Conservation (phyloP, 2,797 vertebrate genomes). For the Malurus leucopterus region DNA sequence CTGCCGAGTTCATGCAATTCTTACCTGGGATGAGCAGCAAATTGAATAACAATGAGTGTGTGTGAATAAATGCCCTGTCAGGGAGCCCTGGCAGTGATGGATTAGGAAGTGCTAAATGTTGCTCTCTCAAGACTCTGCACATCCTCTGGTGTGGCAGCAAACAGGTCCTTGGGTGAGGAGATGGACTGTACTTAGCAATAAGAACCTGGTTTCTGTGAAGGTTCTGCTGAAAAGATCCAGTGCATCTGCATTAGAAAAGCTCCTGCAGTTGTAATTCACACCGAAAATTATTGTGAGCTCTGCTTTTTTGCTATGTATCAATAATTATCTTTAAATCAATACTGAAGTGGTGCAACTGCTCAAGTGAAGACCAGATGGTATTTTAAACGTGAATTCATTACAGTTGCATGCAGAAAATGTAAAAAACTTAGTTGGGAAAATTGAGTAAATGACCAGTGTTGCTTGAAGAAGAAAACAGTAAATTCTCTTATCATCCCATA, state of each 20-base stretch:
- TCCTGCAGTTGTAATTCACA: background rate
- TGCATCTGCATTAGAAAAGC: slow-evolving; percentile 8
- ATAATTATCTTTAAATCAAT: background rate
- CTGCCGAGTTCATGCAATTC: slow-evolving; percentile 52
- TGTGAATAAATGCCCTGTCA: slow-evolving; percentile 89
- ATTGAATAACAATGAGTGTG: slow-evolving; percentile 87
- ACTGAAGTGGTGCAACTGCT: background rate
- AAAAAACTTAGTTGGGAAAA: background rate
- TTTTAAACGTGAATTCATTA: background rate
- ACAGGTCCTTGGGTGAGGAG: slow-evolving; percentile 60
- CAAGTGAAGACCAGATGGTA: background rate
- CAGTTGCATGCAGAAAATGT: background rate
- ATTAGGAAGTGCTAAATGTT: slow-evolving; percentile 75
- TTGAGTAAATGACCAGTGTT: background rate
- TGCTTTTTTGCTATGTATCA: background rate
- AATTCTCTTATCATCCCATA: background rate
- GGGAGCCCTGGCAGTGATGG: slow-evolving; percentile 85
- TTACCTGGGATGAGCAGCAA: slow-evolving; percentile 76
- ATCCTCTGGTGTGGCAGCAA: slow-evolving; percentile 61
- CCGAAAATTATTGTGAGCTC: background rate
- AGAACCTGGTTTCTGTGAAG: background rate
- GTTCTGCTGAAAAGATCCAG: background rate
- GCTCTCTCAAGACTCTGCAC: slow-evolving; percentile 58
- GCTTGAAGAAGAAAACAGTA: background rate
- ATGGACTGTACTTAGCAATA: background rate